A percentile compares a stretch with the other conserved stretches of the same genome.
Conservation (phyloP, 2,888 invertebrate genomes). For the Platerodrilus igneus region DNA sequence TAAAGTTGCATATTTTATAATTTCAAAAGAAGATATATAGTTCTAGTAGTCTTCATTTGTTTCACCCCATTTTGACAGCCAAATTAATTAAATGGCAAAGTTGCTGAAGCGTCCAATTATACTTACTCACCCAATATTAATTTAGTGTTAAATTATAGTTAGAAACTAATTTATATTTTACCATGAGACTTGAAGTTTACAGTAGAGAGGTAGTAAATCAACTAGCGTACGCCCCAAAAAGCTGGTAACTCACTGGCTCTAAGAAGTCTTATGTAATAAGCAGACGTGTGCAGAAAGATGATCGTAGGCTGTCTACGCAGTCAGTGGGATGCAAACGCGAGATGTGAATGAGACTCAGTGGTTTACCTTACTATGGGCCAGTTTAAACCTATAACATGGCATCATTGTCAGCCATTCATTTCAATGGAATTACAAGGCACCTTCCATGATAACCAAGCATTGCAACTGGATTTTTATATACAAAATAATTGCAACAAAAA, state of each 20-base stretch:
- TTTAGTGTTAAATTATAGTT: no score
- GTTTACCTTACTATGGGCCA: slow-evolving; percentile 48
- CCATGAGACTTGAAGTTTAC: slow-evolving; percentile 46
- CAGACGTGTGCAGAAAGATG: slow-evolving; percentile 43
- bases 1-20: no score
- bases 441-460: slow-evolving; percentile 19
- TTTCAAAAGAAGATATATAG: no score
- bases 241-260: slow-evolving; percentile 47
- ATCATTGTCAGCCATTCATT: slow-evolving; percentile 44
- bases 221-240: slow-evolving; percentile 39
- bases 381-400: slow-evolving; percentile 51
- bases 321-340: slow-evolving; percentile 40
- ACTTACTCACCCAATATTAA: no score
- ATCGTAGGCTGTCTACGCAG: slow-evolving; percentile 44
- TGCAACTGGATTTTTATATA: slow-evolving; percentile 18
- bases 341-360: slow-evolving; percentile 42
- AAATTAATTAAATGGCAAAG: no score
- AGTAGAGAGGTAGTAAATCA: slow-evolving; percentile 40
- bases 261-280: slow-evolving; percentile 41
- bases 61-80: no score
- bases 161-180: slow-evolving; percentile 35
- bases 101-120: no score
- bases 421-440: slow-evolving; percentile 19
- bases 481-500: no score
- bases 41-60: no score